Evolutionary conservation across 2,797 vertebrate genomes (phyloP).

Genomic region (Sebastiscus tertius): DNA sequence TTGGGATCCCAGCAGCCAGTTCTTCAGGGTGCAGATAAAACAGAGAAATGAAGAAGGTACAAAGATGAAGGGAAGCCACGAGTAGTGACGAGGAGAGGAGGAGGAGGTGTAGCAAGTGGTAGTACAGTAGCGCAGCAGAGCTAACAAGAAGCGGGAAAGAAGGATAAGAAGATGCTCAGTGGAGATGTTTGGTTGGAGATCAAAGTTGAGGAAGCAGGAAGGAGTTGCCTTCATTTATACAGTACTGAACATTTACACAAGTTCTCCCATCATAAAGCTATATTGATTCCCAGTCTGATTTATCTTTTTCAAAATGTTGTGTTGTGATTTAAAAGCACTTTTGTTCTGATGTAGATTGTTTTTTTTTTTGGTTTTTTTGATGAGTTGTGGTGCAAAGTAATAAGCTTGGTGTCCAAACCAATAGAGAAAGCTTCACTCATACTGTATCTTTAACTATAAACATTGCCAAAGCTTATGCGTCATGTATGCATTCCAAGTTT

Average conservation of each 20-base stretch:
- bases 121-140: background rate
- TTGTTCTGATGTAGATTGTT: constrained; percentile 67
- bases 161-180: background rate
- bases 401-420: constrained; percentile 79
- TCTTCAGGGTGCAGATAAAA: constrained; percentile 48
- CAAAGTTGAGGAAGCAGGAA: background rate
- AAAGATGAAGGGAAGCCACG: background rate
- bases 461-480: constrained; percentile 75
- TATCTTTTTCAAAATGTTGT: constrained; percentile 36
- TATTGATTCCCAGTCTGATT: constrained; percentile 32
- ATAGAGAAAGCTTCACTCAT: constrained; percentile 72
- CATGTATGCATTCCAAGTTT: constrained; percentile 70
- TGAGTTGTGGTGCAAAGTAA: constrained; percentile 58
- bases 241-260: constrained; percentile 28
- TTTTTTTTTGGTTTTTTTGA: background rate
- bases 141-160: background rate
- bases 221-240: constrained; percentile 8
- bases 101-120: background rate
- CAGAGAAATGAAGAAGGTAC: background rate
- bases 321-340: constrained; percentile 83
- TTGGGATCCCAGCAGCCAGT: constrained; percentile 52
- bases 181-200: background rate
- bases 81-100: background rate
- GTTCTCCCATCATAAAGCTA: constrained; percentile 62
- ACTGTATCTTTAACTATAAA: constrained; percentile 62